Evolutionary conservation across 2,113 vertebrate species (phyloP).

Genomic region (Scolopax mira): DNA sequence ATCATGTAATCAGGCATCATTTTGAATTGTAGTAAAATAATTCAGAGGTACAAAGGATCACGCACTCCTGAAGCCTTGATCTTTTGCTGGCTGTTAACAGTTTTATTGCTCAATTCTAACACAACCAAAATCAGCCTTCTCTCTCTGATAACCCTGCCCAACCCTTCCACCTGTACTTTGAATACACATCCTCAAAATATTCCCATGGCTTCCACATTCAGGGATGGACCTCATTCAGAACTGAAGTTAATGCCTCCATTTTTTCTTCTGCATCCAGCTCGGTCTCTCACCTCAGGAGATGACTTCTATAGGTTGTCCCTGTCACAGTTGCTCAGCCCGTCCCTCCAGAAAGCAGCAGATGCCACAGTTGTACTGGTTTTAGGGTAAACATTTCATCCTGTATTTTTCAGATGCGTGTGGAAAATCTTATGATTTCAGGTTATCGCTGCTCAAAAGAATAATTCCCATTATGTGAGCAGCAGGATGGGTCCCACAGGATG

Average conservation of each 20-base stretch:
- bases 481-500: fast-evolving
- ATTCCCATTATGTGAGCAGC: not conserved
- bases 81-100: not conserved
- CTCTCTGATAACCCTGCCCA: not conserved
- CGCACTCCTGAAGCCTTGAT: not conserved
- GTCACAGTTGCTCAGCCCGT: not conserved
- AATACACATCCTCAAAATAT: not conserved
- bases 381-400: not conserved
- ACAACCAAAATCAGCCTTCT: not conserved
- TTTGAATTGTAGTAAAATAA: not conserved
- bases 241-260: not conserved
- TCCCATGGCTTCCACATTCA: not conserved
- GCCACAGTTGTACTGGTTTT: not conserved
- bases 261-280: not conserved
- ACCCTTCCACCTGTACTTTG: not conserved
- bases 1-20: not conserved
- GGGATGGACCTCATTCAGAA: not conserved
- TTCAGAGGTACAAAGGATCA: not conserved
- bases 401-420: not conserved
- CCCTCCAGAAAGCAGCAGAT: not conserved
- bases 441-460: constrained; percentile 22
- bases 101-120: not conserved
- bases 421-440: not conserved
- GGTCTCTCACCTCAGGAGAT: not conserved
- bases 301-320: not conserved